phyloP scores from a whole-genome alignment of 2,888 invertebrate genomes.

The Stenotaenia linearis region DNA sequence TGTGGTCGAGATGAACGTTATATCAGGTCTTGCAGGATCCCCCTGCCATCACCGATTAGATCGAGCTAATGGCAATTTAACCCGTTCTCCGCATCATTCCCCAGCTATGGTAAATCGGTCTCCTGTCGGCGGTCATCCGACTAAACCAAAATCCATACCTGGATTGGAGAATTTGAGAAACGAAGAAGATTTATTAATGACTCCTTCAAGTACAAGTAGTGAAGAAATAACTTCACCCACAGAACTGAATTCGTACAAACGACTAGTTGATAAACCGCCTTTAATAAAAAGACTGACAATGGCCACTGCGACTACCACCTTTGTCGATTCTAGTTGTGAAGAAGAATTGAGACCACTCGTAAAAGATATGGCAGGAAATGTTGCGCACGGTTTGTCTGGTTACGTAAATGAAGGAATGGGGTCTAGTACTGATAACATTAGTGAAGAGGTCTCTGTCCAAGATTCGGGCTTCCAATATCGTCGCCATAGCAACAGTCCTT shows the following conservation, averaged over 20 bases:
- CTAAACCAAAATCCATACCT: conserved; percentile 49
- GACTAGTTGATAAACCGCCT: conserved; percentile 73
- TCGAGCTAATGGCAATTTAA: conserved; percentile 35
- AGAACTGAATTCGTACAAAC: conserved; percentile 76
- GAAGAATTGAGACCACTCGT: conserved; percentile 35
- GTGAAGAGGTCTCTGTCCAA: conserved; percentile 21
- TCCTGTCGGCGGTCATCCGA: conserved; percentile 46
- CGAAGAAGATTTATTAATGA: conserved; percentile 35
- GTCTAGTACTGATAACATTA: conserved; percentile 29
- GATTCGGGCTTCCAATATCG: not conserved
- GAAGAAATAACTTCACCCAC: conserved; percentile 84
- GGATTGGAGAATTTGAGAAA: conserved; percentile 30
- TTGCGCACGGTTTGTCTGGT: conserved; percentile 53
- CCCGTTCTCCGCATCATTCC: conserved; percentile 1
- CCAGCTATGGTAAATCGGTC: conserved; percentile 24
- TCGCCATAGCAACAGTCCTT: not conserved
- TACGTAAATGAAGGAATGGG: conserved; percentile 56
- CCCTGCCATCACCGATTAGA: conserved; percentile 33
- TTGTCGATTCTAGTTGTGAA: conserved; percentile 27
- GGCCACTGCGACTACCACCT: conserved; percentile 48
- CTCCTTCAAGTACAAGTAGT: conserved; percentile 48
- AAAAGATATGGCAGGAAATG: conserved; percentile 29
- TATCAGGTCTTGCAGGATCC: conserved; percentile 32
- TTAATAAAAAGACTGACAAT: conserved; percentile 70
- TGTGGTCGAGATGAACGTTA: conserved; percentile 35